A percentile compares a stretch with the other conserved stretches of the same genome.
Evolutionary conservation across 2,888 invertebrate species (phyloP).

Genomic region (Pyrrhosoma nymphula): DNA sequence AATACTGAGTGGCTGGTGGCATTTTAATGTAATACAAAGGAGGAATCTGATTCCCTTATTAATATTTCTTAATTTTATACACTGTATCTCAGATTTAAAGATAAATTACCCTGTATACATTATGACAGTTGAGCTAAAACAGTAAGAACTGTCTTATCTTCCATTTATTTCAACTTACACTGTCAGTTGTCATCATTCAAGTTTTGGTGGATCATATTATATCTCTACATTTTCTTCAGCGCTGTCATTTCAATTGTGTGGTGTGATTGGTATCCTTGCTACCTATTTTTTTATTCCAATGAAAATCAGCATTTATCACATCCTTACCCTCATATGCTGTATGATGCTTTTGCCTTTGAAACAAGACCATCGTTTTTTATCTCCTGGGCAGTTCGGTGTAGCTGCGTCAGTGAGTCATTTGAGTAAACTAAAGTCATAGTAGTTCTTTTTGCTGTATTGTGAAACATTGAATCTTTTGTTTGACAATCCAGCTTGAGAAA

Average conservation of each 20-base stretch:
- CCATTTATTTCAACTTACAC: background rate
- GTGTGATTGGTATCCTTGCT: background rate
- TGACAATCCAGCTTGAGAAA: constrained; percentile 40
- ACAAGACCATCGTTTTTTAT: constrained; percentile 33
- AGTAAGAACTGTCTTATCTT: background rate
- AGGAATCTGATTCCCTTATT: constrained; percentile 34
- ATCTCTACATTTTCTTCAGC: background rate
- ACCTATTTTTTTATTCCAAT: constrained; percentile 22
- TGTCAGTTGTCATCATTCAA: background rate
- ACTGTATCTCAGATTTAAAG: background rate
- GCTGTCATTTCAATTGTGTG: constrained; percentile 11
- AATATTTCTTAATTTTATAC: background rate
- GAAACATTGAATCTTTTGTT: constrained; percentile 40
- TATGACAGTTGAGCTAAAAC: background rate
- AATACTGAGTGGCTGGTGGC: constrained; percentile 42
- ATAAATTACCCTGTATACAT: constrained; percentile 4
- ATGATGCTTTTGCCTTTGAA: constrained; percentile 41
- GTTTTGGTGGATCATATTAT: background rate
- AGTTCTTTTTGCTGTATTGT: constrained; percentile 48
- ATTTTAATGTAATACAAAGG: constrained; percentile 24
- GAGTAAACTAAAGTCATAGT: constrained; percentile 42
- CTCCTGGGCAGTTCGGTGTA: constrained; percentile 54
- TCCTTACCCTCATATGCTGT: background rate
- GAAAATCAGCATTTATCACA: constrained; percentile 29
- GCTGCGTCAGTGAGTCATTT: constrained; percentile 53